Evolutionary conservation across 2,888 invertebrate species (phyloP), one percentile per base, ranked within the genome.

Genomic region (Diadegma fenestrale): DNA sequence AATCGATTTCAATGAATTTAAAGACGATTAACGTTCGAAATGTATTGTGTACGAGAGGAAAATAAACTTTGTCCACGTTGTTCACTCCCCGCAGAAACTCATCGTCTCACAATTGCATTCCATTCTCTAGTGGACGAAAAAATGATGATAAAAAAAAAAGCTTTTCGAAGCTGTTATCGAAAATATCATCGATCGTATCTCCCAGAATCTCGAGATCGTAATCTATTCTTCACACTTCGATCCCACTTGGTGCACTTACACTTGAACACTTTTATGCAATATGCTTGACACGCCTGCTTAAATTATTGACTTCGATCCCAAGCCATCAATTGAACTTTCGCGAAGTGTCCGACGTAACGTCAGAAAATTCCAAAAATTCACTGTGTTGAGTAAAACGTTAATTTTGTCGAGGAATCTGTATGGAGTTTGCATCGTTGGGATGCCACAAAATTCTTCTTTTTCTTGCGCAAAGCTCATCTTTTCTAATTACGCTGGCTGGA

Each of bases 81-180:
- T 26, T 48, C 51, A 37, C 19, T 19, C 69, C 48, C 48, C n/a
- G n/a, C 61, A 61, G 75, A 81, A 71, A 48, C 69, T 76, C 69
- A 76, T 81, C 69, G 68, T 33, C 48, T 37, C 68, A 61, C 68
- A 69, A 69, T 69, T 76, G 61, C 51, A 51, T 10, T 5, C 19
- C 51, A 51, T 43, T 63, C 75, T 81, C 68, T 26, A 51, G n/a
- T 6, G 37, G 37, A 37, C 19, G 41, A 51, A 63, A 75, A 63
- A 75, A 63, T 5, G 61, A 37, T 37, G 6, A 37, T 4, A 7
- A 66, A 71, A 51, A 48, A n/a, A 33, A 61, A 66, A 14, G 12
- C 48, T 7, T 43, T 26, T 10, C 41, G 7, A 30, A 10, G 7
- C 33, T 14, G 19, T 75, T 54, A 19, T 51, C 10, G 61, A 19